phyloP scores from a whole-genome alignment of 2,113 vertebrate genomes.

The Chauna torquata region DNA sequence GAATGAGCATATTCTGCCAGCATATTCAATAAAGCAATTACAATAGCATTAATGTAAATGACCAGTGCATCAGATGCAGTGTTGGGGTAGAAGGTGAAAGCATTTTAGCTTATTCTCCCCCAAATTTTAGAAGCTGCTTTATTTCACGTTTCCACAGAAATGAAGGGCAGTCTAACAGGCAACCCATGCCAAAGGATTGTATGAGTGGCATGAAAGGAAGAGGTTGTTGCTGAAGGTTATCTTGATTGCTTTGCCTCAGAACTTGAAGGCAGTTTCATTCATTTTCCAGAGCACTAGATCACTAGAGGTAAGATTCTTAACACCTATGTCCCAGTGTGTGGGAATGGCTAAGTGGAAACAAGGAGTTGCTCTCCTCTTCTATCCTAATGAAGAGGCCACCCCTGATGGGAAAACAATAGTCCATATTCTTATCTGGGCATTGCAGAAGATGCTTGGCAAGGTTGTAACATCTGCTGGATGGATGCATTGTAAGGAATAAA shows the following conservation, averaged over 20 bases:
- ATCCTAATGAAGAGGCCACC: neutral
- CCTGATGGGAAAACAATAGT: neutral
- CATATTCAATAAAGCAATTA: constrained; percentile 40
- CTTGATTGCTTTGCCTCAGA: neutral
- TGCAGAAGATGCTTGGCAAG: neutral
- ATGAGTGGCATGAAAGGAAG: neutral
- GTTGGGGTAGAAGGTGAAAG: neutral
- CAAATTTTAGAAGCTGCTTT: neutral
- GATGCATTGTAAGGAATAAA: neutral
- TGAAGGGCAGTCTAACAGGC: neutral
- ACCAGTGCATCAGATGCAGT: neutral
- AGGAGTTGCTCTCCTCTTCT: neutral
- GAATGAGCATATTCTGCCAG: neutral
- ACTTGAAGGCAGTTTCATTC: neutral
- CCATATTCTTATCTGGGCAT: neutral
- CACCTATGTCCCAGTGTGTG: neutral
- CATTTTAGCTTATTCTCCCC: neutral
- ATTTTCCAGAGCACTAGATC: neutral
- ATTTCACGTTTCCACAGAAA: neutral
- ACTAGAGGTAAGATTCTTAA: neutral
- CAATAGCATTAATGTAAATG: constrained; percentile 7
- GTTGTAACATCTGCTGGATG: fast-evolving
- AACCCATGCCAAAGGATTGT: neutral
- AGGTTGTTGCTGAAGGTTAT: neutral
- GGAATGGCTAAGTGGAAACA: neutral